phyloP scores from a whole-genome alignment of 2,888 invertebrate species.

The Diachrysia chrysitis region DNA sequence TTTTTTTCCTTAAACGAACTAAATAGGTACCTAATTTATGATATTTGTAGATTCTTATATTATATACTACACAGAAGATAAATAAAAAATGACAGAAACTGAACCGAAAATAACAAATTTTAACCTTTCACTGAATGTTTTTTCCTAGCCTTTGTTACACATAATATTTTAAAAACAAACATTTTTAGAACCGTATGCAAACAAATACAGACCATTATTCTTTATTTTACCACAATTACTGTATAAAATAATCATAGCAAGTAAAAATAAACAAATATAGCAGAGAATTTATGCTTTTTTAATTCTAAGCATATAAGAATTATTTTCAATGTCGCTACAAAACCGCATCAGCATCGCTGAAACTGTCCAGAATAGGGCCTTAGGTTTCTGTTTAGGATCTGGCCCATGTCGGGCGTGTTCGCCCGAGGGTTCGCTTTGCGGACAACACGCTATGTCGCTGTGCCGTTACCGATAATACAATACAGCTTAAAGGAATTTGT shows the following conservation, averaged over 20 bases:
- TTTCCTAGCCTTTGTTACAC: background rate
- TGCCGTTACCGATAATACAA: conserved; percentile 44
- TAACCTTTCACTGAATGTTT: background rate
- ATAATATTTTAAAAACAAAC: background rate
- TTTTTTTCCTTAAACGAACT: background rate
- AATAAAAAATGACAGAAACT: no score
- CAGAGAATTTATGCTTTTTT: no score
- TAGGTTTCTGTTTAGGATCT: conserved; percentile 56
- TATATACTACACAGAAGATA: no score
- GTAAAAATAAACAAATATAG: no score
- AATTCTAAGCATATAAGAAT: no score
- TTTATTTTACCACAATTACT: background rate
- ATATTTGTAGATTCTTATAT: background rate
- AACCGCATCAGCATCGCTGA: background rate
- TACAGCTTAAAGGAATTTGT: conserved; percentile 56
- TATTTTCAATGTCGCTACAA: no score
- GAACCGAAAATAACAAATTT: no score
- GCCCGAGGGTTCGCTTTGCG: conserved; percentile 64
- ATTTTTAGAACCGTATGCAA: background rate
- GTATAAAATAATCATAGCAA: background rate
- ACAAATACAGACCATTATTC: background rate
- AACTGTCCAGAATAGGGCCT: conserved; percentile 44
- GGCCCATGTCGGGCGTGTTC: conserved; percentile 65
- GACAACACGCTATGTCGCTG: conserved; percentile 52
- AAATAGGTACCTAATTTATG: background rate